Conservation (phyloP, 1,140 invertebrate genomes). For the Steinernema feltiae region DNA sequence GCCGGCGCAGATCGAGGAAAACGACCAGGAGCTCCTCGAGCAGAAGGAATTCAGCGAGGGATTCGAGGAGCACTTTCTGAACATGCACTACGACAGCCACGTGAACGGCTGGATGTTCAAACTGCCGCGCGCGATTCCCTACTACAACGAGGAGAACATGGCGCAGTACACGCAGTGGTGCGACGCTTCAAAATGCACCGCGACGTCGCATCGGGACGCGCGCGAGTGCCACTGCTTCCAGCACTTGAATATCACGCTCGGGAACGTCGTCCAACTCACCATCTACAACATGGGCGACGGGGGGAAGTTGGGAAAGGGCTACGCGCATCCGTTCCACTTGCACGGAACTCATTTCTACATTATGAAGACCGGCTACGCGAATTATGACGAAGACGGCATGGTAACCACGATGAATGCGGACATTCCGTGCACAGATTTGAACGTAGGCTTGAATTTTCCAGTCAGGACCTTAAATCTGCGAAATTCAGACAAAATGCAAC, state of each 20-base stretch:
- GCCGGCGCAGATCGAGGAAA: slow-evolving; percentile 21
- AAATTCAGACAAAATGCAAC: not conserved
- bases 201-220: slow-evolving; percentile 21
- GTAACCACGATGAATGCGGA: not conserved
- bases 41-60: slow-evolving; percentile 40
- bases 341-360: slow-evolving; percentile 53
- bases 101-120: slow-evolving; percentile 49
- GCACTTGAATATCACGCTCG: slow-evolving; percentile 47
- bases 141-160: slow-evolving; percentile 43
- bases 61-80: slow-evolving; percentile 50
- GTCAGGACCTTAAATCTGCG: not conserved
- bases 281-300: too few species aligned
- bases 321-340: too few species aligned
- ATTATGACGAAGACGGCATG: slow-evolving; percentile 28
- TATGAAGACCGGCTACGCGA: slow-evolving; percentile 49
- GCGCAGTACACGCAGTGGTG: slow-evolving; percentile 11
- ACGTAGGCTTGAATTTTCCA: not conserved
- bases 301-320: too few species aligned
- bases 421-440: not conserved
- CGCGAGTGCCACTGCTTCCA: slow-evolving; percentile 48
- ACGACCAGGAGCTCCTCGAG: slow-evolving; percentile 45
- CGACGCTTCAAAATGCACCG: not conserved
- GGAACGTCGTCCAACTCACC: slow-evolving; percentile 49
- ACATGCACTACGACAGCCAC: slow-evolving; percentile 56
- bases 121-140: slow-evolving; percentile 48